A percentile compares a stretch with the other conserved stretches of the same genome.
These are phyloP conservation scores for Corvus cornix DNA, from an alignment of 2,113 vertebrate genomes.

Conservation along the genomic window DNA sequence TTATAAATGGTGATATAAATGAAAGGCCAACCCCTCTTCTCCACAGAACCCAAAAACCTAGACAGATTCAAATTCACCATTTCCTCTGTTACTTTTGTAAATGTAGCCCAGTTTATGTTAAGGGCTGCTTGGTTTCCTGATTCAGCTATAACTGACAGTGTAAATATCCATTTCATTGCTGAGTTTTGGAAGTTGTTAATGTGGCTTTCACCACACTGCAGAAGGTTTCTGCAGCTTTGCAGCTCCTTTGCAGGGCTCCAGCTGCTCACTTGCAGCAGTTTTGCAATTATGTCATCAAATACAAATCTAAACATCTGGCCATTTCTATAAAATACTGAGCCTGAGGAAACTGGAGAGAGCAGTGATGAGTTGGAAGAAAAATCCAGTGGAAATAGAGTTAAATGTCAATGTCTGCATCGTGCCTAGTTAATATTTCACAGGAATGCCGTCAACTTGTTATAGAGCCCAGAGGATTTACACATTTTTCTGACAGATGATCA, in stretches of 20 bases:
- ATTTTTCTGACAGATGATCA: slow-evolving; percentile 72
- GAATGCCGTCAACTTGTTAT: slow-evolving; percentile 42
- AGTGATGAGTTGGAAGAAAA: background rate
- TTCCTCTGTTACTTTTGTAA: background rate
- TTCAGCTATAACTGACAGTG: background rate
- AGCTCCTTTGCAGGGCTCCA: background rate
- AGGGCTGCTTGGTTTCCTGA: background rate
- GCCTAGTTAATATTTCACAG: slow-evolving; percentile 70
- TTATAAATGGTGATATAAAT: background rate
- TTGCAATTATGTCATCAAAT: background rate
- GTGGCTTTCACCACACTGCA: background rate
- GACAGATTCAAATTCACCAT: background rate
- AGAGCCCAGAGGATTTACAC: slow-evolving; percentile 65
- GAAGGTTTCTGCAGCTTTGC: background rate
- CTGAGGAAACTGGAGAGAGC: background rate
- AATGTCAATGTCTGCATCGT: slow-evolving; percentile 52
- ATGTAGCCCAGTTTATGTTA: background rate
- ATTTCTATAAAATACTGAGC: background rate
- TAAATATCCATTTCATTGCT: background rate
- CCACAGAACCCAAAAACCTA: background rate
- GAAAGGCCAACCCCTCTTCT: background rate
- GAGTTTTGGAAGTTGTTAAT: background rate
- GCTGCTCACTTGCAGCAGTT: background rate
- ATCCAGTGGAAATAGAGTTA: slow-evolving; percentile 12
- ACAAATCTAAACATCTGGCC: slow-evolving; percentile 21